Base-by-base conservation (phyloP, 2,888 invertebrate species). In the Aphelenchoides bicaudatus region DNA sequence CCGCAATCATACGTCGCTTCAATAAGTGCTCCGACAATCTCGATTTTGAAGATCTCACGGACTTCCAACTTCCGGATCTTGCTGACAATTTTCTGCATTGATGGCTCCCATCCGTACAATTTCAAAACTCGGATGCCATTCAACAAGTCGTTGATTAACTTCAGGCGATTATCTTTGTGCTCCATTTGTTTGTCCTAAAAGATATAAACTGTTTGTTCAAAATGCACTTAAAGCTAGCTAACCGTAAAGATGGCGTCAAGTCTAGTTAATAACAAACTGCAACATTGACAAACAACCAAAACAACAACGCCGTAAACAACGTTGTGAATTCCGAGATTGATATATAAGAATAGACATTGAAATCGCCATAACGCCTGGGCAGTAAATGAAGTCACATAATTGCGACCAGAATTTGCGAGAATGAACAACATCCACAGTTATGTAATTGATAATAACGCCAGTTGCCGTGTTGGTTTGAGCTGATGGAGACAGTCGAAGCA, bases 101-200 rank as follows among this genome's bases (percentile, higher is more conserved):
- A 43, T 27, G 51, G 39, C 37, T 65, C 65, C 65, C 65, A 65
- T 13, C 63, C 65, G 52, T 68, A 65, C 3, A 65, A 31, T 43
- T 68, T 65, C n/a, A 65, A 23, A 19, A 65, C 63, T 37, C 55
- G 53, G 21, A 65, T 65, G 10, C 65, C 65, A 21, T 55, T 61
- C 2, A 65, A 25, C 25, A 68, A 46, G 37, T 65, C 65, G 4
- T 58, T 67, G 30, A 65, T 51, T 21, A 65, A 37, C 47, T 68
- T 68, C 2, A 65, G 28, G n/a, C 65, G 66, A 21, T 34, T 50
- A 31, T 65, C 62, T 34, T 60, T 62, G 25, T 43, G 21, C 10
- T 52, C 28, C 58, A 62, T 64, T 38, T 64, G 63, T 23, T 64
- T 28, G 6, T 56, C 21, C 61, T 61, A 23, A 4, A 49, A 19